phyloP scores from a whole-genome alignment of 2,797 vertebrate genomes.

The Perdix hodgsoniae region DNA sequence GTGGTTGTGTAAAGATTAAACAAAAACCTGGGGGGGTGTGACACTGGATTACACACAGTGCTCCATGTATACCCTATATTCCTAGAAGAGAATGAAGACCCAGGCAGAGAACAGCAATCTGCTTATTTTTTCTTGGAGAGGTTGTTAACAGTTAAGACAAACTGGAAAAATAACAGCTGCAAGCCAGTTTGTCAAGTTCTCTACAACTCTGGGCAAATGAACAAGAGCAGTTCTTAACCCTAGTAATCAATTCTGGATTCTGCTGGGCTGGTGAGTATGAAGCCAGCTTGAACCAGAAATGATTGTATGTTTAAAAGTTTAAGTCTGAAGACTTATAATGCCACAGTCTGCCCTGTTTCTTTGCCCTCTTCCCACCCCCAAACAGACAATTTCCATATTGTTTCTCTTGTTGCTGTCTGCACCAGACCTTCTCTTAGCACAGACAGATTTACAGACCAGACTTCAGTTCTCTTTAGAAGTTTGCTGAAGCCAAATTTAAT shows the following conservation, averaged over 20 bases:
- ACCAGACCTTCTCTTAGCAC: neutral
- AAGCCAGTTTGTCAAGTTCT: neutral
- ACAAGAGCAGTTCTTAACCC: neutral
- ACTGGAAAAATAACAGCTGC: neutral
- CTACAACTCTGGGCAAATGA: neutral
- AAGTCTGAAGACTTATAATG: neutral
- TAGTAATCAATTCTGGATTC: neutral
- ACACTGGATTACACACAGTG: neutral
- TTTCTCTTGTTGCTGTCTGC: neutral
- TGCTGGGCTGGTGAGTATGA: neutral
- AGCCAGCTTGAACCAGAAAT: neutral
- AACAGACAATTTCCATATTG: neutral
- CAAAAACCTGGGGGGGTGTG: neutral
- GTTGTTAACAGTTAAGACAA: neutral
- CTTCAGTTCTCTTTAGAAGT: neutral
- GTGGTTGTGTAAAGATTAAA: neutral
- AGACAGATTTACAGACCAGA: neutral
- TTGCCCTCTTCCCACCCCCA: neutral
- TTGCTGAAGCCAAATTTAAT: neutral
- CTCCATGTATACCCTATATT: neutral
- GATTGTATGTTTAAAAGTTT: neutral
- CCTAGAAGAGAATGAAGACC: neutral
- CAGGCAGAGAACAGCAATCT: neutral
- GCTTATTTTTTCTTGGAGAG: neutral
- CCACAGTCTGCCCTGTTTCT: neutral